Evolutionary conservation across 2,113 vertebrate species (phyloP).

Genomic region (Copsychus sechellarum): DNA sequence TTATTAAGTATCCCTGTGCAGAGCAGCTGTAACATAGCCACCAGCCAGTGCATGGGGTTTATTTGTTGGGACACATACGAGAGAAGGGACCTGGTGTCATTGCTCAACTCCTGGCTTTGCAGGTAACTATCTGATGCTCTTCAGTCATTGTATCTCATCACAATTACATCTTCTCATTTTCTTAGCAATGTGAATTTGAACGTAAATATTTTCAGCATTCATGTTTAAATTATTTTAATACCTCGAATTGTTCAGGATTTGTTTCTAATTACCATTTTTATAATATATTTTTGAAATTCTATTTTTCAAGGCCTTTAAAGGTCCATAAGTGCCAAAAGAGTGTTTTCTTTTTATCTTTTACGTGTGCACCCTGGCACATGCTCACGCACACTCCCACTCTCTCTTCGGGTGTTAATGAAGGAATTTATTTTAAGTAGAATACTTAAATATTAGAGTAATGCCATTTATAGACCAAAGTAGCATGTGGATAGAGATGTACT

Average conservation of each 20-base stretch:
- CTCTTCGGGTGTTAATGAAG: not conserved
- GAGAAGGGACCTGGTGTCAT: not conserved
- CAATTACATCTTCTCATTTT: not conserved
- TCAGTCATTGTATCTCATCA: not conserved
- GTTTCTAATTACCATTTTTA: not conserved
- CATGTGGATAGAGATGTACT: not conserved
- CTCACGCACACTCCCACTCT: not conserved
- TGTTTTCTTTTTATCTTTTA: constrained; percentile 1
- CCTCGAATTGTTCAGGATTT: not conserved
- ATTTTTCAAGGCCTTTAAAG: not conserved
- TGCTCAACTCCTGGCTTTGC: not conserved
- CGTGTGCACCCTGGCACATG: not conserved
- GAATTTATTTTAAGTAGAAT: constrained; percentile 24
- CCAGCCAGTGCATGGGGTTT: not conserved
- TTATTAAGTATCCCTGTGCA: not conserved
- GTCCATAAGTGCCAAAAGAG: not conserved
- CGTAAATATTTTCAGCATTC: not conserved
- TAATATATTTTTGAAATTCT: not conserved
- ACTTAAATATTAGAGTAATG: constrained; percentile 2
- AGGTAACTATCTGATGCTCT: not conserved
- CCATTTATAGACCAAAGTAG: constrained; percentile 13
- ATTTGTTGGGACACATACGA: not conserved
- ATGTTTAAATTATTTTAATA: not conserved
- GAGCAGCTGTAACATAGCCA: not conserved
- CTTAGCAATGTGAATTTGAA: not conserved